These are phyloP conservation scores for Neotoxoptera formosana DNA, from an alignment of 1,140 invertebrate genomes.

Conservation along the genomic window DNA sequence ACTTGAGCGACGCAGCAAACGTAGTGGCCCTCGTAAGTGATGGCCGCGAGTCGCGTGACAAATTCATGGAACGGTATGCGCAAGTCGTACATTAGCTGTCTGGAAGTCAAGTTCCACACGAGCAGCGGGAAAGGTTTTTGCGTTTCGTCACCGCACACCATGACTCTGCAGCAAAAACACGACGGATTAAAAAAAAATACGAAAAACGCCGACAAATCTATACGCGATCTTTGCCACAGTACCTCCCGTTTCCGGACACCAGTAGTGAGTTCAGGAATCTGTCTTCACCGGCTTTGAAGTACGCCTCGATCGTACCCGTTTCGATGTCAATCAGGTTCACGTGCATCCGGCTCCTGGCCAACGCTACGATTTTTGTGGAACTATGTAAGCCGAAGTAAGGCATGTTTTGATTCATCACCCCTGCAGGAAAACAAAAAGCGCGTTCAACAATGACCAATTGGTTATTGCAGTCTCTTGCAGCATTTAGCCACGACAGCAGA, in stretches of 20 bases:
- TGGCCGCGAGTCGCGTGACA: constrained; percentile 80
- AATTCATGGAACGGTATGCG: constrained; percentile 89
- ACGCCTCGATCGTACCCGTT: constrained; percentile 83
- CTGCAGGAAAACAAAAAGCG: constrained; percentile 62
- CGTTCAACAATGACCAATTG: not conserved
- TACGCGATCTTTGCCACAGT: constrained; percentile 42
- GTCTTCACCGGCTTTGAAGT: constrained; percentile 87
- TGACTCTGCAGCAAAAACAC: constrained; percentile 68
- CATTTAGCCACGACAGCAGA: not conserved
- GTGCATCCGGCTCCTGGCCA: constrained; percentile 88
- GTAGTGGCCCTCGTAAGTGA: constrained; percentile 82
- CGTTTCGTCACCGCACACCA: constrained; percentile 90
- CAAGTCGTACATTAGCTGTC: constrained; percentile 85
- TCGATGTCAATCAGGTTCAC: constrained; percentile 88
- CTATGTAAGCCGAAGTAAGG: constrained; percentile 86
- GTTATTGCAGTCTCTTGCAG: not conserved
- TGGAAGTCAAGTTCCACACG: constrained; percentile 84
- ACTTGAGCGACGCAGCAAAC: constrained; percentile 70
- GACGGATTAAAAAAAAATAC: not conserved
- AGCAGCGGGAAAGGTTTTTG: constrained; percentile 89
- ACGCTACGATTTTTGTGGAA: constrained; percentile 77
- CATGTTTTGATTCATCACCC: constrained; percentile 93
- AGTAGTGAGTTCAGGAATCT: constrained; percentile 87
- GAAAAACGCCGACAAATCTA: not conserved
- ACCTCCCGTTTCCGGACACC: constrained; percentile 85